phyloP scores from a whole-genome alignment of 2,797 vertebrate species.

The Salmo trutta region DNA sequence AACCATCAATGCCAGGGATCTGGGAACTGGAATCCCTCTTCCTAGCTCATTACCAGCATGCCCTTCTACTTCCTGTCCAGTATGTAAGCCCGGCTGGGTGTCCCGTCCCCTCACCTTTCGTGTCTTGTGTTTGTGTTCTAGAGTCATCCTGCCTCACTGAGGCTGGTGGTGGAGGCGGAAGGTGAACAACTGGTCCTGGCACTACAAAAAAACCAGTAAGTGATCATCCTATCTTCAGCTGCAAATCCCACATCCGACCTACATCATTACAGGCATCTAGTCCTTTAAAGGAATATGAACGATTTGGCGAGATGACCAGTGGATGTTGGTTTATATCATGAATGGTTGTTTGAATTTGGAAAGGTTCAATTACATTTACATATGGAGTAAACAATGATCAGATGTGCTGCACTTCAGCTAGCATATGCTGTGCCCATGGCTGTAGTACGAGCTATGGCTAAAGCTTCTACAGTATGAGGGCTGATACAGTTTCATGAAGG shows the following conservation, averaged over 20 bases:
- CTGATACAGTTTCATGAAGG: neutral
- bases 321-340: neutral
- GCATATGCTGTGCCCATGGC: neutral
- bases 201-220: conserved; percentile 94
- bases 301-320: neutral
- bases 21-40: conserved; percentile 44
- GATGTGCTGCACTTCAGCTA: neutral
- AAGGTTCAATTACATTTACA: neutral
- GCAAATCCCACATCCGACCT: neutral
- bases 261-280: neutral
- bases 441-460: too few species aligned
- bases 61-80: conserved; percentile 38
- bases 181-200: conserved; percentile 79
- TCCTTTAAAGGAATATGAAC: neutral
- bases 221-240: conserved; percentile 36
- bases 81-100: neutral
- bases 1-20: conserved; percentile 8
- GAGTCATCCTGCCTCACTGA: conserved; percentile 82
- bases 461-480: too few species aligned
- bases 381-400: neutral
- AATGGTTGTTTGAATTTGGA: neutral
- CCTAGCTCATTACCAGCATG: conserved; percentile 40
- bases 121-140: conserved; percentile 70
- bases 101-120: conserved; percentile 37
- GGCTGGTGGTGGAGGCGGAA: conserved; percentile 79